A percentile compares a stretch with the other conserved stretches of the same genome.
phyloP scores from a whole-genome alignment of 2,113 vertebrate species.

The Pachyramphus minor region DNA sequence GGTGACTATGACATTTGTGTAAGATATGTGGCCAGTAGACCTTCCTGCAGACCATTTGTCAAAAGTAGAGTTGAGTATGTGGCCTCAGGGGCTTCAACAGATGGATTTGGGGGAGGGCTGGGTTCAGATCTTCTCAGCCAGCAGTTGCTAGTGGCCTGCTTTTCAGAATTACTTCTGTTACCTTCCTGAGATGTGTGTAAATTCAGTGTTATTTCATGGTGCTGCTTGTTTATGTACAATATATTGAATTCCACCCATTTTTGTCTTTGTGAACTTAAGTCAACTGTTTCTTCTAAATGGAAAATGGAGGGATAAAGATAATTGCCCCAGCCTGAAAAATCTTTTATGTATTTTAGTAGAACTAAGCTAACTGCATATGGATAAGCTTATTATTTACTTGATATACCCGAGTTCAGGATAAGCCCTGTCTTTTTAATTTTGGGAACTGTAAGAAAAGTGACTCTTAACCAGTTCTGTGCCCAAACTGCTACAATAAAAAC shows the following conservation, averaged over 20 bases:
- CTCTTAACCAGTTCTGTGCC: neutral
- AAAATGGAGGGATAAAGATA: neutral
- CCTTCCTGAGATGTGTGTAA: neutral
- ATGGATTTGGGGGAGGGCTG: neutral
- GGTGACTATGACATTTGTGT: neutral
- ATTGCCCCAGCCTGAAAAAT: neutral
- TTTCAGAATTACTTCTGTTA: neutral
- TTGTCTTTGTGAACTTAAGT: neutral
- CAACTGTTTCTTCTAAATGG: neutral
- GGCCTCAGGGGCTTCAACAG: neutral
- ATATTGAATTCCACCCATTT: neutral
- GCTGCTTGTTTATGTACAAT: neutral
- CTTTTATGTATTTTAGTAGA: neutral
- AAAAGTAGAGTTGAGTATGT: neutral
- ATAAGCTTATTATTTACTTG: neutral
- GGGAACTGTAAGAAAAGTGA: neutral
- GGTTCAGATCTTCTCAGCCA: neutral
- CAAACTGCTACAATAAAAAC: neutral
- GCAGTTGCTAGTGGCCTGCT: neutral
- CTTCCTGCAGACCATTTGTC: neutral
- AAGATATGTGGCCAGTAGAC: neutral
- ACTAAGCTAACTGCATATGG: neutral
- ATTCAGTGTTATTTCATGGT: neutral
- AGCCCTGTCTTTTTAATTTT: neutral
- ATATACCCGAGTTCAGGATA: neutral